phyloP scores from a whole-genome alignment of 2,797 vertebrate genomes.

The Helostoma temminkii region DNA sequence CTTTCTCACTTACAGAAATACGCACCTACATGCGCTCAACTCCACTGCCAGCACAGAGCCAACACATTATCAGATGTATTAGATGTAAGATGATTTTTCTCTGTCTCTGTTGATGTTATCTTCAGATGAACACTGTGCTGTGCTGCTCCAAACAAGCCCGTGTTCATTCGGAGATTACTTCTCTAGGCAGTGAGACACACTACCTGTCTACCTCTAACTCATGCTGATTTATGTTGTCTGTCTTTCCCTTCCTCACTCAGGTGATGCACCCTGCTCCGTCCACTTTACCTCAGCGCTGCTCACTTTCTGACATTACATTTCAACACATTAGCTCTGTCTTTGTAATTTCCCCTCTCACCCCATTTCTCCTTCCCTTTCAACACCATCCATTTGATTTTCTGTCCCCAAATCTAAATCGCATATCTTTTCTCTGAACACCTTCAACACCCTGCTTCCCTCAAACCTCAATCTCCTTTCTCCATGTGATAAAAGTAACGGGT shows the following conservation, averaged over 20 bases:
- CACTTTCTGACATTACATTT: slow-evolving; percentile 31
- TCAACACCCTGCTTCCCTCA: background rate
- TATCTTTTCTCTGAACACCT: slow-evolving; percentile 33
- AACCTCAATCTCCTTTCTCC: slow-evolving; percentile 25
- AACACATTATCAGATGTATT: slow-evolving; percentile 50
- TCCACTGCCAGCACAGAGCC: slow-evolving; percentile 9
- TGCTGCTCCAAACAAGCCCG: slow-evolving; percentile 44
- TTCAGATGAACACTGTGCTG: slow-evolving; percentile 47
- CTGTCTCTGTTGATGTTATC: slow-evolving; percentile 63
- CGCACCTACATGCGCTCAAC: slow-evolving; percentile 11
- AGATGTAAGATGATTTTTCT: slow-evolving; percentile 50
- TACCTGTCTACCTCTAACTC: slow-evolving; percentile 25
- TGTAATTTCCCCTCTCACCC: slow-evolving; percentile 25
- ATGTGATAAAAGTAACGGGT: slow-evolving; percentile 33
- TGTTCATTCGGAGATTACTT: slow-evolving; percentile 53
- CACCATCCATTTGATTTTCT: slow-evolving; percentile 45
- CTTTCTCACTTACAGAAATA: background rate
- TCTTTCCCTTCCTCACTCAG: slow-evolving; percentile 1
- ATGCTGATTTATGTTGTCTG: slow-evolving; percentile 24
- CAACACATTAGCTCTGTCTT: slow-evolving; percentile 38
- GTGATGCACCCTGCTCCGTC: slow-evolving; percentile 1
- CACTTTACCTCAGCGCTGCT: slow-evolving; percentile 3
- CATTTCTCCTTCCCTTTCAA: slow-evolving; percentile 11
- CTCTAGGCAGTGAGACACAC: slow-evolving; percentile 44
- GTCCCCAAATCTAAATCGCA: slow-evolving; percentile 44